Percentiles rank a stretch among this genome's conserved stretches.
phyloP scores from a whole-genome alignment of 2,113 vertebrate species.

The Motacilla tschutschensis region DNA sequence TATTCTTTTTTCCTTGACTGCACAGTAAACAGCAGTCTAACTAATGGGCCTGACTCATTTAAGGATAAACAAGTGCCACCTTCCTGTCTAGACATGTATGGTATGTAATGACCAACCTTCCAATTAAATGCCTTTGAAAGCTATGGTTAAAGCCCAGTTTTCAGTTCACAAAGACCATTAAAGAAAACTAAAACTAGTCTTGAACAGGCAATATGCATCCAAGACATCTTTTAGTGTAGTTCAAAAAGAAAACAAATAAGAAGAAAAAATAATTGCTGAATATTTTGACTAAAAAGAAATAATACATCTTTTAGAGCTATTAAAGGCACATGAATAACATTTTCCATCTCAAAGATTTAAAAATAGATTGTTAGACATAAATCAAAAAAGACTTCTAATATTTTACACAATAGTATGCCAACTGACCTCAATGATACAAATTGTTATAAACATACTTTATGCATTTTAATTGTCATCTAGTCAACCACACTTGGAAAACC shows the following conservation, averaged over 20 bases:
- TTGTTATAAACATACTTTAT: background rate
- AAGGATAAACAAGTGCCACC: constrained; percentile 4
- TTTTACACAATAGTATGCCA: background rate
- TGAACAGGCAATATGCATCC: background rate
- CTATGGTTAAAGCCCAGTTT: background rate
- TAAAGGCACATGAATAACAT: background rate
- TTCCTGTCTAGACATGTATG: constrained; percentile 3
- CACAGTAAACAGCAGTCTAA: background rate
- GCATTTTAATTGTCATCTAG: background rate
- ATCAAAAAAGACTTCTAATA: background rate
- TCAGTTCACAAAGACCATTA: background rate
- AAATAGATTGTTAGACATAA: background rate
- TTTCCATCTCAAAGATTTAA: background rate
- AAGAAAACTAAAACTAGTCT: background rate
- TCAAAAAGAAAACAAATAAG: background rate
- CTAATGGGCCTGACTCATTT: constrained; percentile 28
- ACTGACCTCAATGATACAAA: background rate
- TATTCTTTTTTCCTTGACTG: background rate
- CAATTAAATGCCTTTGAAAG: constrained; percentile 13
- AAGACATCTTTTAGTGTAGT: background rate
- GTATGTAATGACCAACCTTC: background rate
- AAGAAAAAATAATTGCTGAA: background rate
- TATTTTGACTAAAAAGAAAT: background rate
- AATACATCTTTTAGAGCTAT: background rate
- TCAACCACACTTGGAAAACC: background rate